Base-by-base conservation (phyloP, 2,797 vertebrate species). In the Buceros bicornis region DNA sequence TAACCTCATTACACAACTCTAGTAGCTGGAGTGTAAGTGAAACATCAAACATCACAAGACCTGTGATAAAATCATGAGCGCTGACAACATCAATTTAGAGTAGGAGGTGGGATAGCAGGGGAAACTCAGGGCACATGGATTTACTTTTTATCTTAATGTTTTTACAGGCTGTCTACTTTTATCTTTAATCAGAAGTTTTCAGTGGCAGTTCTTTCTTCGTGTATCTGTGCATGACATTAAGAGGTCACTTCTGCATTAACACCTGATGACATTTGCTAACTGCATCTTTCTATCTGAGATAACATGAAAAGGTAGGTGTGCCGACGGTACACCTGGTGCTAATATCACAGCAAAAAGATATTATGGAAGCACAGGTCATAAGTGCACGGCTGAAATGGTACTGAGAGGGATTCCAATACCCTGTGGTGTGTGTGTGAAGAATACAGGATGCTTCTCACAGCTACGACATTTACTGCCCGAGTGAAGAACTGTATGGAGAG, bases 41-140 rank as follows among this genome's bases (percentile, higher is more conserved):
- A 95, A 95, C 95, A 96, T 96, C 95, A 97, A 96, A 96, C 89
- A 95, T 96, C 95, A 96, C 91, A 93, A 91, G 95, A 92, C 84
- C 67, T 85, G 92, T 74, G 95, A 97, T 96, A 96, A 96, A 96
- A 93, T 95, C 95, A 92, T 93, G 87, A 97, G 94, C 78, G 92
- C 95, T 95, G 95, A 97, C 95, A 96, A 97, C 95, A 96, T 91
- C 95, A 94, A 85, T 94, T 96, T 96, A 92, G 94, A 95, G 93
- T 96, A 95, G 91, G 89, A 97, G 95, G 89, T 96, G 92, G 95
- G 94, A 95, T 58, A 95, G 82, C 67, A 96, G 79, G 92, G 94
- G 95, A 94, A 96, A 95, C 86, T 90, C 84, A 54, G 96, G 92
- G 95, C 95, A 94, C 94, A 93, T 51, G 90, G 92, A 87, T 95